These are phyloP conservation scores for Aselliscus stoliczkanus DNA, from an alignment of 2,797 vertebrate species.

Conservation along the genomic window DNA sequence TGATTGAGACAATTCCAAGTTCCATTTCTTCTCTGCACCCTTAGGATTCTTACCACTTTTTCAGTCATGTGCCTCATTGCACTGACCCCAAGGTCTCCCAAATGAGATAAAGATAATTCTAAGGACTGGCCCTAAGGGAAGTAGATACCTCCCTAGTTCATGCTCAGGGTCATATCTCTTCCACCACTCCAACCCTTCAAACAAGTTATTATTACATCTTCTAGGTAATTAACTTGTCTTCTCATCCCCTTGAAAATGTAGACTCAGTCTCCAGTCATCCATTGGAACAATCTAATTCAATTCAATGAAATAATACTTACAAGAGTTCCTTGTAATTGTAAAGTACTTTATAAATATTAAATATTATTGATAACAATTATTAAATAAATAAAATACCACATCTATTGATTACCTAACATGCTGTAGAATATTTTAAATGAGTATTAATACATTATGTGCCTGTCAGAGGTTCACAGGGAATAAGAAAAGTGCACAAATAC, in stretches of 20 bases:
- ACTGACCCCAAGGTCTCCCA: neutral
- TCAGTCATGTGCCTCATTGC: neutral
- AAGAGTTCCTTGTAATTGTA: neutral
- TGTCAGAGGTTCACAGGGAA: neutral
- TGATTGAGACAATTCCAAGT: neutral
- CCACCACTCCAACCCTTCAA: neutral
- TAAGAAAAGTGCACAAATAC: neutral
- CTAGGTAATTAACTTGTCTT: neutral
- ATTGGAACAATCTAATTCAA: neutral
- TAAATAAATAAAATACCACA: neutral
- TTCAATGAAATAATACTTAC: neutral
- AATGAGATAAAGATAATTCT: neutral
- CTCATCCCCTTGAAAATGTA: neutral
- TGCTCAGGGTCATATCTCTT: neutral
- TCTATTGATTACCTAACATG: neutral
- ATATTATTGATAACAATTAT: neutral
- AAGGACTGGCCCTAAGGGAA: neutral
- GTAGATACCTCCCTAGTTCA: neutral
- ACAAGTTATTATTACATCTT: neutral
- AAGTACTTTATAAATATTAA: neutral
- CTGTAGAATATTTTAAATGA: neutral
- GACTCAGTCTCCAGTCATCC: neutral
- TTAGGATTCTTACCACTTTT: neutral
- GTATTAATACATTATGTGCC: neutral
- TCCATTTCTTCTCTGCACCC: slow-evolving; percentile 21